phyloP scores from a whole-genome alignment of 1,140 invertebrate species.

The Caenorhabditis inopinata region DNA sequence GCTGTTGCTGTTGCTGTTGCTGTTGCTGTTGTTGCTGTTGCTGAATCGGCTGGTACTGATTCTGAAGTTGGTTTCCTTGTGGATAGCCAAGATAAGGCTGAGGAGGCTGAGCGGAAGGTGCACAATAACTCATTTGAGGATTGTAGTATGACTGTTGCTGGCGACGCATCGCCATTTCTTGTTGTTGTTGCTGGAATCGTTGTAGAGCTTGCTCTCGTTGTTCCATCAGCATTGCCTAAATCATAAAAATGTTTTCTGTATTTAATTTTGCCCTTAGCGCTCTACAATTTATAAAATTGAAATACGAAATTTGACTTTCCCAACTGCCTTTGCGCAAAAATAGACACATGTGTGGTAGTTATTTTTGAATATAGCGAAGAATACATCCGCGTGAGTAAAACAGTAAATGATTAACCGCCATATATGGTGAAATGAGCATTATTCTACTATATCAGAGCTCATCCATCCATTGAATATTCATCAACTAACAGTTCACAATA shows the following conservation, averaged over 20 bases:
- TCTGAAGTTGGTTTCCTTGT: not conserved
- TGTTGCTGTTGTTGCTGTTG: not conserved
- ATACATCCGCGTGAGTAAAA: no score
- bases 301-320: no score
- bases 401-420: no score
- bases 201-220: constrained; percentile 61
- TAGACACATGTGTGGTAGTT: no score
- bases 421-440: no score
- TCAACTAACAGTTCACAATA: no score
- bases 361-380: no score
- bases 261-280: no score
- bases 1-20: not conserved
- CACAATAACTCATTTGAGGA: not conserved
- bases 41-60: not conserved
- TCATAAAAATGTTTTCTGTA: constrained; percentile 40
- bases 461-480: no score
- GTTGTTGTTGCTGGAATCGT: constrained; percentile 63
- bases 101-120: not conserved
- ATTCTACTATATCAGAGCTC: no score
- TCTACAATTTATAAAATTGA: no score
- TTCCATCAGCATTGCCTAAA: constrained; percentile 63
- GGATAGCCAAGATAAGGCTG: not conserved
- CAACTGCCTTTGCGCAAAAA: no score
- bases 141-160: not conserved
- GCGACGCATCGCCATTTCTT: constrained; percentile 57